Percentiles rank a stretch among this genome's conserved stretches.
Conservation (phyloP, 2,113 vertebrate species). For the Sander lucioperca region DNA sequence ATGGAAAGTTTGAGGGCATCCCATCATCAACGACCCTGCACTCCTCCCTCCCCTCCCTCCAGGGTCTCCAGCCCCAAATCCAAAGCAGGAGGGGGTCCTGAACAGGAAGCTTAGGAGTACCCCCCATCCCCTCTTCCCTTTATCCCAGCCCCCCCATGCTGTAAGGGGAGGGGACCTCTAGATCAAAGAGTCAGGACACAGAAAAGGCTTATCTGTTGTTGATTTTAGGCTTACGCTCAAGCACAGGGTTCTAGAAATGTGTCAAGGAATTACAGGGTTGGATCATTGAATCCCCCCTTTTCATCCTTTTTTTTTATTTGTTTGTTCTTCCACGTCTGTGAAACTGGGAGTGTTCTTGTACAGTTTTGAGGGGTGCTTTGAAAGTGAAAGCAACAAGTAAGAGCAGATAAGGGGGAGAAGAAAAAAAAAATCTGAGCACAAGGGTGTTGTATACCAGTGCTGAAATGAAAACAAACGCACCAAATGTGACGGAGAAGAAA, state of each 20-base stretch:
- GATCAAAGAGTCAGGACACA: conserved; percentile 78
- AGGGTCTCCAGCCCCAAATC: conserved; percentile 59
- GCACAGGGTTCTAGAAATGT: conserved; percentile 75
- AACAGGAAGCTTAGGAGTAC: conserved; percentile 67
- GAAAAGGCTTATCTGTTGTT: conserved; percentile 83
- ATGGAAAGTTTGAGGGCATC: conserved; percentile 55
- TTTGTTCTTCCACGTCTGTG: conserved; percentile 72
- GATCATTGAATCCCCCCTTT: conserved; percentile 60
- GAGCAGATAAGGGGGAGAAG: conserved; percentile 5
- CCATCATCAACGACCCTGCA: conserved; percentile 43
- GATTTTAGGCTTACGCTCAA: conserved; percentile 80
- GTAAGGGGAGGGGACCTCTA: conserved; percentile 33
- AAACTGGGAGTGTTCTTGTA: conserved; percentile 37
- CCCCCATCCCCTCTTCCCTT: conserved; percentile 5
- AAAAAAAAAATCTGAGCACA: neutral
- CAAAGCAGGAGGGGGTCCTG: conserved; percentile 52
- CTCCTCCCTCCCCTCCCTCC: conserved; percentile 36
- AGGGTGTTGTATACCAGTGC: neutral
- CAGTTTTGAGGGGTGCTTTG: conserved; percentile 24
- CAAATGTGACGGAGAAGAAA: neutral
- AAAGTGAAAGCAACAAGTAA: conserved; percentile 28
- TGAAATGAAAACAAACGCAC: conserved; percentile 25
- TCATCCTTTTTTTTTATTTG: conserved; percentile 58
- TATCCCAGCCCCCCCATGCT: neutral
- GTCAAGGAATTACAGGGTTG: conserved; percentile 79